Base-by-base conservation (phyloP, 2,888 invertebrate genomes). In the Diaphora mendica region DNA sequence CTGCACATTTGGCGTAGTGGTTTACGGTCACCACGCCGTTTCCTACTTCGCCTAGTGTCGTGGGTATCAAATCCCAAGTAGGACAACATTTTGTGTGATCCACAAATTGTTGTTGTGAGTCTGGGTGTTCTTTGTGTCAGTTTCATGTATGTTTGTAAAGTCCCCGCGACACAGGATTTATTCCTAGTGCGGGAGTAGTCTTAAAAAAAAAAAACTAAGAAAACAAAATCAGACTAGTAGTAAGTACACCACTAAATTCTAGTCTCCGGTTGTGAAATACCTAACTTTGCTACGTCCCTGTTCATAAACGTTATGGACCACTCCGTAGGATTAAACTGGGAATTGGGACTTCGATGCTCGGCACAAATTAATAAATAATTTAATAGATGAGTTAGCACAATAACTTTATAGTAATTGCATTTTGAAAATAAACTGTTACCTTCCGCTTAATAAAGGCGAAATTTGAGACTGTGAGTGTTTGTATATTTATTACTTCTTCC, bases 271-370 rank as follows among this genome's bases (percentile, higher is more conserved):
- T 65, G 26, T n/a, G 35, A 42, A 65, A 66, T 17, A 66, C 13
- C 30, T 67, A 62, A 17, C 8, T n/a, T 15, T 30, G 59, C 42
- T 35, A 68, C 35, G 66, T 26, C 62, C 64, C 2, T 55, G 51
- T 55, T 55, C n/a, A 35, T 20, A 26, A 51, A 26, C 33, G 71
- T 71, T 65, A 68, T 39, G 48, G 55, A 51, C 64, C 65, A 65
- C 68, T 75, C 17, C 23, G 26, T 39, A 0, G 42, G 67, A 76
- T 76, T 76, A 59, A 73, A 68, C 55, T 76, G 76, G 76, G 76
- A 76, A 76, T 76, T 73, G 73, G 73, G 72, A 68, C 33, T 26
- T n/a, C 26, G n/a, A 68, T 20, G 64, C 23, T 33, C n/a, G 48
- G 48, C 4, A n/a, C 23, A 20, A 30, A 65, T 66, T 64, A 39